Percentiles rank a stretch among this genome's conserved stretches.
phyloP scores from a whole-genome alignment of 2,113 vertebrate species.

The Agelaius tricolor region DNA sequence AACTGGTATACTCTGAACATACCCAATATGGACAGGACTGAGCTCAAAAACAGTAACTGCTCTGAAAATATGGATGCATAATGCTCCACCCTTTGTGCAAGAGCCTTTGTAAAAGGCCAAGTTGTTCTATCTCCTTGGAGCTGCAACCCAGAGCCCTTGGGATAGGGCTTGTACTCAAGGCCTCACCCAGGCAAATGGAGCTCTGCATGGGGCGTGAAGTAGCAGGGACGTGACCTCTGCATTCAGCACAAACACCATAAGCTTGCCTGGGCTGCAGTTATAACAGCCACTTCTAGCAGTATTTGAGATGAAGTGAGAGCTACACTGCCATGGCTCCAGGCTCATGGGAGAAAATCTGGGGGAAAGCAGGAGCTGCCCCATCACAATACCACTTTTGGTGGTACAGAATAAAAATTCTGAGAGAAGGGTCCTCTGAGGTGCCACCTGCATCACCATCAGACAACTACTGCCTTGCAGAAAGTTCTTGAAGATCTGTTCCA shows the following conservation, averaged over 20 bases:
- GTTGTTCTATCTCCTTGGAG: neutral
- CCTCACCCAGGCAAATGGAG: neutral
- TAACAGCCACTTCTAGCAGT: neutral
- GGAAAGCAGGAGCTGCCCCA: neutral
- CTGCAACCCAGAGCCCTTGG: neutral
- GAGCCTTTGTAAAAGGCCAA: neutral
- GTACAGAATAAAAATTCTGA: neutral
- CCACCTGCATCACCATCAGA: neutral
- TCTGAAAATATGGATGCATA: neutral
- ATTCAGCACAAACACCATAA: neutral
- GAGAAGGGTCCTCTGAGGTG: neutral
- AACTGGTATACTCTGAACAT: neutral
- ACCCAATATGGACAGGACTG: neutral
- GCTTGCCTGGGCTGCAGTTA: neutral
- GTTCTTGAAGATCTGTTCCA: neutral
- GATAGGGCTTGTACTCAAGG: neutral
- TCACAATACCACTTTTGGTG: neutral
- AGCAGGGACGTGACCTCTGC: rapidly evolving
- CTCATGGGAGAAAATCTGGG: neutral
- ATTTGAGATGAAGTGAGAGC: neutral
- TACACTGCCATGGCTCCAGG: rapidly evolving
- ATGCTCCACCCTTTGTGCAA: neutral
- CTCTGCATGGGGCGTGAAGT: neutral
- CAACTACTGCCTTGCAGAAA: neutral
- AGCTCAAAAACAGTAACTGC: neutral